A percentile compares a stretch with the other conserved stretches of the same genome.
These are phyloP conservation scores for Andrena hattorfiana DNA, from an alignment of 2,888 invertebrate species.

Conservation along the genomic window DNA sequence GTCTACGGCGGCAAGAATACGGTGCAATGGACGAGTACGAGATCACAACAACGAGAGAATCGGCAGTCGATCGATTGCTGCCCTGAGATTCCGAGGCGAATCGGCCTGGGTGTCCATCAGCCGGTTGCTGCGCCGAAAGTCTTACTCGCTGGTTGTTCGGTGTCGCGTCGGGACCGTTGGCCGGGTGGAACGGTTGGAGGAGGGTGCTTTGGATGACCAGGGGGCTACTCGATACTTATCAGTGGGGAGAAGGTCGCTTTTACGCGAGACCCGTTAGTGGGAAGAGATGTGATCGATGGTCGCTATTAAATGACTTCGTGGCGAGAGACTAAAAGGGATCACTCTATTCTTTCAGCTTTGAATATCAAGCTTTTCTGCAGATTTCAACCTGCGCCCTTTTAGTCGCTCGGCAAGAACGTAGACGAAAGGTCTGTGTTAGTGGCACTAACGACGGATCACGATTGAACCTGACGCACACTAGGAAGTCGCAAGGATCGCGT, in stretches of 20 bases:
- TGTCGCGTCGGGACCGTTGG: conserved; percentile 84
- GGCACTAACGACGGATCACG: conserved; percentile 26
- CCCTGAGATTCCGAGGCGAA: conserved; percentile 54
- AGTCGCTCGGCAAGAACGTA: neutral
- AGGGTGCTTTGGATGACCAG: neutral
- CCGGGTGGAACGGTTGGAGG: conserved; percentile 76
- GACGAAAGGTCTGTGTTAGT: conserved; percentile 27
- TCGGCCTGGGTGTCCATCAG: conserved; percentile 68
- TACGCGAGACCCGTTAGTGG: conserved; percentile 18
- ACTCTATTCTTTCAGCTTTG: neutral
- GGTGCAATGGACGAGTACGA: conserved; percentile 73
- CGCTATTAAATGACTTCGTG: conserved; percentile 8
- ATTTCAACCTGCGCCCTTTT: neutral
- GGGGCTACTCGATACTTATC: conserved; percentile 24
- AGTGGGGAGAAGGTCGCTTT: neutral
- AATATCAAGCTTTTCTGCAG: no score
- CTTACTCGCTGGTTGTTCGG: conserved; percentile 77
- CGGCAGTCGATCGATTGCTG: conserved; percentile 67
- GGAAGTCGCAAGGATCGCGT: conserved; percentile 24
- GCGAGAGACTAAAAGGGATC: neutral
- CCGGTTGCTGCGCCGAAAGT: conserved; percentile 70
- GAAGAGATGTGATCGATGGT: conserved; percentile 14
- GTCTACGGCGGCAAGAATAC: conserved; percentile 59
- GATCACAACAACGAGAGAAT: conserved; percentile 73
- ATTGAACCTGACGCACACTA: conserved; percentile 11